phyloP scores from a whole-genome alignment of 2,113 vertebrate species.

The Telmatochromis sp. region DNA sequence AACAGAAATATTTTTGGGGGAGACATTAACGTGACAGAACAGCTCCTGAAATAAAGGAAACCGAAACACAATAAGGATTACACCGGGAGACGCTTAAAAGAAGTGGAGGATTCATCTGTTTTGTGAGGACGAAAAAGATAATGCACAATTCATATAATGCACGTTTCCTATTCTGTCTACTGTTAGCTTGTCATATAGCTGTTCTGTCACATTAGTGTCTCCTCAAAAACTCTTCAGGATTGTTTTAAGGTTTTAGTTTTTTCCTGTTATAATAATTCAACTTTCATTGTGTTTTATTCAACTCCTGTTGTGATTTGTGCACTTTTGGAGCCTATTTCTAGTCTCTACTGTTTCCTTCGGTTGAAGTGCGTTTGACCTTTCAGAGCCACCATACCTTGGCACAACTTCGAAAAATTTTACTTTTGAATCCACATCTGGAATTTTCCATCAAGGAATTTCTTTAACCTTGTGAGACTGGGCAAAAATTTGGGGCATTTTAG shows the following conservation, averaged over 20 bases:
- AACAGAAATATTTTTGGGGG: background rate
- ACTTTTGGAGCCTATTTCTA: background rate
- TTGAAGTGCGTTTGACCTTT: background rate
- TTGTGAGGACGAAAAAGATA: background rate
- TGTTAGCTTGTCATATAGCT: background rate
- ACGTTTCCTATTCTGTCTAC: fast-evolving
- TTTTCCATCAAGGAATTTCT: background rate
- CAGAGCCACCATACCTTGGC: background rate
- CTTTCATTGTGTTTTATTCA: background rate
- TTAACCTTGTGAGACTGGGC: background rate
- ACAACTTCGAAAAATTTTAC: fast-evolving
- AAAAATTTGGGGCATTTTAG: background rate
- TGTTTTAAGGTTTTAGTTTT: background rate
- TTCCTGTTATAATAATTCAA: background rate
- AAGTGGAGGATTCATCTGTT: background rate
- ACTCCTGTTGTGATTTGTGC: background rate
- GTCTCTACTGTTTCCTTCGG: background rate
- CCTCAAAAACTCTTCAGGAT: background rate
- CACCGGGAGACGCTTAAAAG: fast-evolving
- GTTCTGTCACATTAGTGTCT: background rate
- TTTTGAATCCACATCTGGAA: background rate
- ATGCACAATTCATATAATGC: background rate
- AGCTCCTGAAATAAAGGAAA: background rate
- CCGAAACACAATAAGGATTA: fast-evolving
- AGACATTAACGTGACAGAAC: background rate